These are phyloP conservation scores for Craseonycteris thonglongyai DNA, from an alignment of 2,113 vertebrate genomes.

Conservation along the genomic window DNA sequence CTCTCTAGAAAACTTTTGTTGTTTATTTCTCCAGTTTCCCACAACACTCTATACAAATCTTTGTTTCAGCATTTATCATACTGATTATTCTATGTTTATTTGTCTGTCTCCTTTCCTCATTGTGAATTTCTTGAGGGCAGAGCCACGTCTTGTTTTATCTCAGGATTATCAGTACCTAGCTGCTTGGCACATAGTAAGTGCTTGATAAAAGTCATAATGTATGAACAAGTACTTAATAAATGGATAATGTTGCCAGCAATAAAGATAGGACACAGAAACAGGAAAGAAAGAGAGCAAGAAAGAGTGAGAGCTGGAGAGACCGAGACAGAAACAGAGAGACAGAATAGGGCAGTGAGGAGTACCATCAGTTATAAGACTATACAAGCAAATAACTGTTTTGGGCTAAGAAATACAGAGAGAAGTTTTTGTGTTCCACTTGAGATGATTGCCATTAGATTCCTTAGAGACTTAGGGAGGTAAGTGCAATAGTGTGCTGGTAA, in stretches of 20 bases:
- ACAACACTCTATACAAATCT: not conserved
- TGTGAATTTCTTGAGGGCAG: not conserved
- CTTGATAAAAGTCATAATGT: not conserved
- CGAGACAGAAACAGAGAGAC: not conserved
- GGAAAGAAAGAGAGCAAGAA: not conserved
- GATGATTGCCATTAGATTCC: conserved; percentile 5
- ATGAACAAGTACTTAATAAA: not conserved
- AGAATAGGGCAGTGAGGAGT: not conserved
- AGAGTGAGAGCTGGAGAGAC: not conserved
- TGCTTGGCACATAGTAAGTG: not conserved
- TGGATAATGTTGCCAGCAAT: not conserved
- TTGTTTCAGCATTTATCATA: not conserved
- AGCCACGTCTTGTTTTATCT: not conserved
- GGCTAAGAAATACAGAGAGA: not conserved
- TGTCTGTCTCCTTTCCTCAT: not conserved
- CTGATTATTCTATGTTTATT: not conserved
- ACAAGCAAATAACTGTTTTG: not conserved
- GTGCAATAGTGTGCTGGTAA: conserved; percentile 25
- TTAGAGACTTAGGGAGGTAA: not conserved
- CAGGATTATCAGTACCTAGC: not conserved
- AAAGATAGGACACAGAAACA: not conserved
- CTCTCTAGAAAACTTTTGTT: not conserved
- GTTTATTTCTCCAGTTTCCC: not conserved
- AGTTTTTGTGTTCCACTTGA: conserved; percentile 15
- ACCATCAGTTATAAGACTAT: not conserved